Conservation (phyloP, 2,888 invertebrate species). For the Nebria brevicollis region DNA sequence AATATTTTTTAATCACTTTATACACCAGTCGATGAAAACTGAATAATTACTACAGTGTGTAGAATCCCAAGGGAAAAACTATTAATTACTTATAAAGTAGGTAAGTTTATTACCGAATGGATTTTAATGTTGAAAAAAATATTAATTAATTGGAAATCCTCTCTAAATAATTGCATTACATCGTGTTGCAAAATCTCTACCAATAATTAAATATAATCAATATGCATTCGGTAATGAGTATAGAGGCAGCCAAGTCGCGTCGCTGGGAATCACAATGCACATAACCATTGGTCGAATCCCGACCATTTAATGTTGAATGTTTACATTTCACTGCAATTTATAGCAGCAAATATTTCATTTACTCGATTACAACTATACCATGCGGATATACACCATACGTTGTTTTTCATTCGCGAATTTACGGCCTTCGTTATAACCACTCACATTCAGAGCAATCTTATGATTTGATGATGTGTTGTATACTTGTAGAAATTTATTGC, state of each 20-base stretch:
- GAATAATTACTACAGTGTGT: no score
- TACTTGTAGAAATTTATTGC: no score
- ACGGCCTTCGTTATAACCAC: neutral
- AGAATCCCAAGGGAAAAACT: conserved; percentile 29
- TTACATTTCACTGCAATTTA: neutral
- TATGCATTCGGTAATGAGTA: conserved; percentile 4
- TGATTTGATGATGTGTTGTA: no score
- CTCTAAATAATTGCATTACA: conserved; percentile 39
- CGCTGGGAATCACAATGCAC: neutral
- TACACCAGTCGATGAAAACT: conserved; percentile 30
- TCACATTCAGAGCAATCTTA: no score
- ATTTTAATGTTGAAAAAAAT: conserved; percentile 29
- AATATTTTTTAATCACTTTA: neutral
- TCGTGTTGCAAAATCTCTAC: conserved; percentile 15
- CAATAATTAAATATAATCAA: conserved; percentile 34
- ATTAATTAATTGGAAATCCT: conserved; percentile 40
- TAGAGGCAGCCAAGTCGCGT: neutral
- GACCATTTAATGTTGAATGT: neutral
- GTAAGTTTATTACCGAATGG: conserved; percentile 30
- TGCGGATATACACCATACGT: neutral
- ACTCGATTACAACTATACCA: neutral
- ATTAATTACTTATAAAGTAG: conserved; percentile 37
- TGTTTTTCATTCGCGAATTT: neutral
- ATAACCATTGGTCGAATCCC: neutral
- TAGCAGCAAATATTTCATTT: conserved; percentile 8